Percentiles rank a stretch among this genome's conserved stretches.
Conservation (phyloP, 2,797 vertebrate genomes). For the Trematomus bernacchii region DNA sequence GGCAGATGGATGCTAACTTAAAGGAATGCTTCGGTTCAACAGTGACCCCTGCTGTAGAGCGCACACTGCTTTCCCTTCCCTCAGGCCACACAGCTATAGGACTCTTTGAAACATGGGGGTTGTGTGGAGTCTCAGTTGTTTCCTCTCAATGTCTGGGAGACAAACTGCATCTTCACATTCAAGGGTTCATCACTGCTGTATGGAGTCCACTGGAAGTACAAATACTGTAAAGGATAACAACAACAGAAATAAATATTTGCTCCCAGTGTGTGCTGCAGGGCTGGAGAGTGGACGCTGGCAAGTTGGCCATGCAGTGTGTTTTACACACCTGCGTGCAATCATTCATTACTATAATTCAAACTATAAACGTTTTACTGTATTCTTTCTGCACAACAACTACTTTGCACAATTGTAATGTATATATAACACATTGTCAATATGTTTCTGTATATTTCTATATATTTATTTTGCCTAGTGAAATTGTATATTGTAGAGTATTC, state of each 20-base stretch:
- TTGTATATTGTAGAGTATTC: no score
- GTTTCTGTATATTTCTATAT: no score
- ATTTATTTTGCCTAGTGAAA: no score
- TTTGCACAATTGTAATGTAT: no score
- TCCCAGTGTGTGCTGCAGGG: not conserved
- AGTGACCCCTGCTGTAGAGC: slow-evolving; percentile 82
- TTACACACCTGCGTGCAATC: not conserved
- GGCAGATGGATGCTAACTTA: slow-evolving; percentile 10
- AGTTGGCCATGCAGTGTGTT: not conserved
- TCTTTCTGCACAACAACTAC: no score
- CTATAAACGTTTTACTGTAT: no score
- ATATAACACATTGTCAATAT: no score
- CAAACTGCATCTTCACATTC: not conserved
- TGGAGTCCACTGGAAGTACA: not conserved
- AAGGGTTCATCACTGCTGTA: not conserved
- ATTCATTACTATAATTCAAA: not conserved
- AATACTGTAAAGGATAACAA: no score
- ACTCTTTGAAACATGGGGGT: slow-evolving; percentile 3
- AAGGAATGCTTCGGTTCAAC: slow-evolving; percentile 69
- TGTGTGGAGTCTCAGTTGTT: not conserved
- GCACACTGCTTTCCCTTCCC: slow-evolving; percentile 8
- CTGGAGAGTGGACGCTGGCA: not conserved
- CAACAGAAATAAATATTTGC: not conserved
- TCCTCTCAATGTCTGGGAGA: not conserved
- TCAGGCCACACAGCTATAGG: slow-evolving; percentile 16